phyloP scores from a whole-genome alignment of 2,797 vertebrate genomes.

The Gymnoscopelus braueri region DNA sequence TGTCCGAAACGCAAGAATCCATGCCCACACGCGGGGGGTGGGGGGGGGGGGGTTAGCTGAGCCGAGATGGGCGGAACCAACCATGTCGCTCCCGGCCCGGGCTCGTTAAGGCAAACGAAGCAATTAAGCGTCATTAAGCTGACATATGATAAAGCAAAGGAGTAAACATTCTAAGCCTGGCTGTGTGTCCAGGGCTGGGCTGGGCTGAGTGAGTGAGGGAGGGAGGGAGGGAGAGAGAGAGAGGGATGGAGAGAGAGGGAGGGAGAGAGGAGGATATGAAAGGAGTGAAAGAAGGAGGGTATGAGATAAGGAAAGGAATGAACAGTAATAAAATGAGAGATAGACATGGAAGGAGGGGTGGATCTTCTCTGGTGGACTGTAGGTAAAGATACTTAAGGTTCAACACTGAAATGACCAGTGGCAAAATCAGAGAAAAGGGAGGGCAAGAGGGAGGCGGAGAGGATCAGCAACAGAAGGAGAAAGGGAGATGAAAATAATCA shows the following conservation, averaged over 20 bases:
- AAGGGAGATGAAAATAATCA: too few relatives aligned
- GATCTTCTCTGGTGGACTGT: too few relatives aligned
- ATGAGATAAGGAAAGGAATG: not conserved
- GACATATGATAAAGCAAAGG: conserved; percentile 59
- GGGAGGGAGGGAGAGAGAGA: conserved; percentile 31
- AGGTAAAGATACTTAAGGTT: too few relatives aligned
- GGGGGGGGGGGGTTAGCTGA: not conserved
- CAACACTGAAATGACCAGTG: too few relatives aligned
- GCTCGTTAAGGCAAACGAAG: conserved; percentile 61
- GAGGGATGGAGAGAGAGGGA: not conserved
- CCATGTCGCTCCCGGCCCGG: not conserved
- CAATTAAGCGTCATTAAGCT: conserved; percentile 79
- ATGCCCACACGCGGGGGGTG: not conserved
- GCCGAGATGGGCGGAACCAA: conserved; percentile 2
- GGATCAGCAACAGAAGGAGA: not conserved
- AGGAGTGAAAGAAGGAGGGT: not conserved
- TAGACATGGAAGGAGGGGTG: not conserved
- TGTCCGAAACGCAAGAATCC: too few relatives aligned
- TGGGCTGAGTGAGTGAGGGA: conserved; percentile 32
- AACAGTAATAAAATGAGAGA: not conserved
- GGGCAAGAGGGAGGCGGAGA: not conserved
- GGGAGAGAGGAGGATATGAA: not conserved
- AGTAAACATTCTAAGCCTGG: conserved; percentile 76
- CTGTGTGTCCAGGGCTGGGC: conserved; percentile 14
- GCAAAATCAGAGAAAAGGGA: not conserved